Evolutionary conservation across 2,113 vertebrate genomes (phyloP).

Genomic region (Halcyon senegalensis): DNA sequence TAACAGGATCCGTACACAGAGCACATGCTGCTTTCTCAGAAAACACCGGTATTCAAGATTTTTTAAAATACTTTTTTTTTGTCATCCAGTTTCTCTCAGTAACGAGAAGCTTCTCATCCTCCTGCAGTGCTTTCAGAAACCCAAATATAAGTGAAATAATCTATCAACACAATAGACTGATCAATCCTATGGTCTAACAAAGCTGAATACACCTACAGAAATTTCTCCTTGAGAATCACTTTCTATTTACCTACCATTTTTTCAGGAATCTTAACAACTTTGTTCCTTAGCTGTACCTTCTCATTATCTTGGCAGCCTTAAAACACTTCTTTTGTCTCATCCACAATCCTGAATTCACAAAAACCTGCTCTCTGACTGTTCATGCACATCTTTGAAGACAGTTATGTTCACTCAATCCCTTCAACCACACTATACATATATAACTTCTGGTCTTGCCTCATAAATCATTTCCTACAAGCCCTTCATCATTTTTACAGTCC

Average conservation of each 20-base stretch:
- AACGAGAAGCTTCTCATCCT: background rate
- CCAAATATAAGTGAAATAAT: background rate
- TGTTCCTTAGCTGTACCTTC: background rate
- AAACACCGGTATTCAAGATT: background rate
- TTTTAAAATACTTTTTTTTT: too few species aligned
- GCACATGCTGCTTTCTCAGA: background rate
- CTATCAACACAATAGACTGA: background rate
- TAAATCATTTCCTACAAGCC: constrained; percentile 19
- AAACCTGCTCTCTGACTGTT: background rate
- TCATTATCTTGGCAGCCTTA: background rate
- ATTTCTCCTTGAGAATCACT: background rate
- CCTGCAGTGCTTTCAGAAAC: background rate
- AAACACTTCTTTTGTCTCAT: background rate
- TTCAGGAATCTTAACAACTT: background rate
- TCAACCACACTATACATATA: background rate
- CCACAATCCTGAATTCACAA: background rate
- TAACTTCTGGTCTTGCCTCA: constrained; percentile 2
- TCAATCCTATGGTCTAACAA: background rate
- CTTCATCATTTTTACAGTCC: constrained; percentile 32
- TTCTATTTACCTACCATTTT: background rate
- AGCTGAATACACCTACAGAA: background rate
- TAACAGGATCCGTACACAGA: background rate
- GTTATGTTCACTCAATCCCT: background rate
- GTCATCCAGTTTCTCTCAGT: background rate
- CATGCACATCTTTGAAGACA: background rate